These are phyloP conservation scores for Dipodomys stephensi DNA, from an alignment of 2,113 vertebrate species.

Conservation along the genomic window DNA sequence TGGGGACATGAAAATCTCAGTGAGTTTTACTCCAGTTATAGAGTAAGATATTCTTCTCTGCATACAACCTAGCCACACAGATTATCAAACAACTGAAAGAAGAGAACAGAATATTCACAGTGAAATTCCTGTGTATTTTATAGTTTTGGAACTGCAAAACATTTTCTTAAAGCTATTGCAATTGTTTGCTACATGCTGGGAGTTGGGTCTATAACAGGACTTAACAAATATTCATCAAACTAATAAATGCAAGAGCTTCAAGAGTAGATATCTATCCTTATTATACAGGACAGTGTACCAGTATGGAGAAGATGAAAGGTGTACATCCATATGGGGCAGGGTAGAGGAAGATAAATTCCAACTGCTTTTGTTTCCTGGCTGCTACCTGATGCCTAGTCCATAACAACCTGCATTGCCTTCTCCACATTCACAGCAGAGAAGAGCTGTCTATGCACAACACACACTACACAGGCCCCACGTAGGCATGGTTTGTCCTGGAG, in stretches of 20 bases:
- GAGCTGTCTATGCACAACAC: neutral
- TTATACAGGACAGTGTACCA: neutral
- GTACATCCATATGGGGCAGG: accelerated
- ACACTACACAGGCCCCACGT: neutral
- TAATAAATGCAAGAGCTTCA: neutral
- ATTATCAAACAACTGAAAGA: neutral
- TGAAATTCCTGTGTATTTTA: neutral
- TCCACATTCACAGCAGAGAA: neutral
- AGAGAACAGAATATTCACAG: neutral
- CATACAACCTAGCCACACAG: neutral
- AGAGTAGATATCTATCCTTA: neutral
- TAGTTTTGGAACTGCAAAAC: neutral
- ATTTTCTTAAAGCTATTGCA: neutral
- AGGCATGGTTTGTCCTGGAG: no score
- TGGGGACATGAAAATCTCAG: neutral
- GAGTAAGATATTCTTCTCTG: neutral
- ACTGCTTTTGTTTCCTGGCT: neutral
- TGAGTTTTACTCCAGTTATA: neutral
- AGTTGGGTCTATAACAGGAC: neutral
- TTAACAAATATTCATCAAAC: neutral
- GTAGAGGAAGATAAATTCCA: neutral
- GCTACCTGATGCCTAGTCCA: no score
- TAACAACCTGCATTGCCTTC: neutral
- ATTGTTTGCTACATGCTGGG: neutral
- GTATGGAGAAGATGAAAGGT: neutral